Evolutionary conservation across 1,140 invertebrate genomes (phyloP).

Genomic region (Spodoptera litura): DNA sequence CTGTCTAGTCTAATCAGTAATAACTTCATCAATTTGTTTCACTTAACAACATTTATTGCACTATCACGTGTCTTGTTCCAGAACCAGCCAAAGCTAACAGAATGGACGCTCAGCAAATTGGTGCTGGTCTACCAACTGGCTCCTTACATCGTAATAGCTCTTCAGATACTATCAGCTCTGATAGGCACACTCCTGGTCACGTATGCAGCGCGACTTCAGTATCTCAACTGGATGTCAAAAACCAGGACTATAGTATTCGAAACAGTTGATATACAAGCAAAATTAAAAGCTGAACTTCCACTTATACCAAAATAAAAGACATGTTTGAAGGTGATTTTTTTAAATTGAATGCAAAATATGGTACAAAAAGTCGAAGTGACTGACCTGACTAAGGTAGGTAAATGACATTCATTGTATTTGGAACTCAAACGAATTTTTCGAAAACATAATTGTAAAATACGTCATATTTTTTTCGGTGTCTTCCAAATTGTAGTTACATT

Average conservation of each 20-base stretch:
- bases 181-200: conserved; percentile 42
- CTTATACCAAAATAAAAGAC: conserved; percentile 8
- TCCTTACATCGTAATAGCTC: conserved; percentile 43
- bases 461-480: too few relatives aligned
- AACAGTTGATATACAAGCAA: background rate
- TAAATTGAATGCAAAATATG: too few relatives aligned
- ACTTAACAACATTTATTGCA: too few relatives aligned
- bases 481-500: too few relatives aligned
- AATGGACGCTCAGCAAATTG: conserved; percentile 23
- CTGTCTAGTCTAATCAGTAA: too few relatives aligned
- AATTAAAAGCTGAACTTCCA: conserved; percentile 11
- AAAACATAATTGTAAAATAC: too few relatives aligned
- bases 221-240: background rate
- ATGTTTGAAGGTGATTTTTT: too few relatives aligned
- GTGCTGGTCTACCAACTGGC: conserved; percentile 39
- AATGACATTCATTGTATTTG: too few relatives aligned
- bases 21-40: too few relatives aligned
- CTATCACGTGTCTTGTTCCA: conserved; percentile 42
- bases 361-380: too few relatives aligned
- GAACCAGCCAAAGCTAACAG: conserved; percentile 59
- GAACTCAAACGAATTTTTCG: too few relatives aligned
- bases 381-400: too few relatives aligned
- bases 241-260: background rate
- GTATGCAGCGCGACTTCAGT: conserved; percentile 24
- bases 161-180: conserved; percentile 44